Evolutionary conservation across 2,113 vertebrate genomes (phyloP).

Genomic region (Clupea harengus): DNA sequence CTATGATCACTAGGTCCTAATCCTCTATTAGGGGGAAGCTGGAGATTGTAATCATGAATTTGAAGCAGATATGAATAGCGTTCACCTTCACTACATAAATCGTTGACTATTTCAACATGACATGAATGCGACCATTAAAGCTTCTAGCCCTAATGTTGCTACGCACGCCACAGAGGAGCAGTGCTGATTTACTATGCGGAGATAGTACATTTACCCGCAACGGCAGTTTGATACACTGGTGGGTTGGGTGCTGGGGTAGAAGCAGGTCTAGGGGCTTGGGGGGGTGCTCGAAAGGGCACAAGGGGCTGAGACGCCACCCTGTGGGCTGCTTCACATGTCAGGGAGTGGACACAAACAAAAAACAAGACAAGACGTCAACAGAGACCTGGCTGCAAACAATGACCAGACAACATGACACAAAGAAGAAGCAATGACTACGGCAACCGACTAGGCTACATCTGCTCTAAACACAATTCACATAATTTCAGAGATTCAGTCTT

Average conservation of each 20-base stretch:
- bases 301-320: background rate
- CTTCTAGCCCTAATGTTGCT: background rate
- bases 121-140: background rate
- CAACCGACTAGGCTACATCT: background rate
- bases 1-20: background rate
- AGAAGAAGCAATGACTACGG: background rate
- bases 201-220: background rate
- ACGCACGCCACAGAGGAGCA: background rate
- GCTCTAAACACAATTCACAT: background rate
- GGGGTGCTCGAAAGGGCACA: background rate
- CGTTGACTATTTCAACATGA: background rate
- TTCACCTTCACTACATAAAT: background rate
- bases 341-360: background rate
- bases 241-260: background rate
- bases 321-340: background rate
- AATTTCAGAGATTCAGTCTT: background rate
- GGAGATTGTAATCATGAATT: background rate
- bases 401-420: background rate
- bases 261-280: background rate
- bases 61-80: background rate
- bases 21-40: background rate
- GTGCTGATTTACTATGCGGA: background rate
- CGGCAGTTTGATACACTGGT: background rate
- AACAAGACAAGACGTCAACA: slow-evolving; percentile 1
- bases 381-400: background rate